Evolutionary conservation across 2,888 invertebrate genomes (phyloP), one percentile per base, ranked within the genome.

Genomic region (Sussaba pulchella): DNA sequence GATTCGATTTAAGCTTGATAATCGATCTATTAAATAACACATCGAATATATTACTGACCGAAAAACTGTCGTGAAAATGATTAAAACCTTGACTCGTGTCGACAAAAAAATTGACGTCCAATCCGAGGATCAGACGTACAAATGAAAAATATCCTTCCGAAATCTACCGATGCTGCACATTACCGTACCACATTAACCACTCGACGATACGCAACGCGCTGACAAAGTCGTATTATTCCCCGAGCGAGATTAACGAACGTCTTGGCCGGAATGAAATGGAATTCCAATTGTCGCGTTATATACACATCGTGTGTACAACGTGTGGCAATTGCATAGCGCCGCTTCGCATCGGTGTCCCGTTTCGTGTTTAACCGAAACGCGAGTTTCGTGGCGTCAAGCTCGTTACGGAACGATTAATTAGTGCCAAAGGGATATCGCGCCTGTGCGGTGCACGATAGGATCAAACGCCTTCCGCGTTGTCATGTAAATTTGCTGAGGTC

Each of bases 381-480:
- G 70, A 52, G 47, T 57, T 81, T 66, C 69, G 66, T 41, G 77
- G 61, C 70, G 73, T 71, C 70, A 66, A 71, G 78, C 74, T 82
- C 78, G 82, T 84, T 82, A 83, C 82, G 76, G 82, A 83, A 82
- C 85, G 86, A 89, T 88, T 89, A 88, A 89, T 89, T 86, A 88
- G 86, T 82, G 82, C 83, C 83, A 82, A 85, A 84, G 83, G 84
- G n/a, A n/a, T 84, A 85, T 84, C 83, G 84, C 85, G 75, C 71
- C 72, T 39, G 59, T 43, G 17, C 78, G 69, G 75, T 70, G 50
- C 41, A 71, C 78, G 82, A 79, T 82, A 82, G 84, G 84, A 85
- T 84, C 85, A 83, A 85, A 87, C 84, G 85, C 87, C 86, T 86
- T 85, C 82, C 83, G 84, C 82, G 82, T 88, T 87, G 85, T 87